Evolutionary conservation across 2,888 invertebrate genomes (phyloP).

Genomic region (Leptura quadrifasciata): DNA sequence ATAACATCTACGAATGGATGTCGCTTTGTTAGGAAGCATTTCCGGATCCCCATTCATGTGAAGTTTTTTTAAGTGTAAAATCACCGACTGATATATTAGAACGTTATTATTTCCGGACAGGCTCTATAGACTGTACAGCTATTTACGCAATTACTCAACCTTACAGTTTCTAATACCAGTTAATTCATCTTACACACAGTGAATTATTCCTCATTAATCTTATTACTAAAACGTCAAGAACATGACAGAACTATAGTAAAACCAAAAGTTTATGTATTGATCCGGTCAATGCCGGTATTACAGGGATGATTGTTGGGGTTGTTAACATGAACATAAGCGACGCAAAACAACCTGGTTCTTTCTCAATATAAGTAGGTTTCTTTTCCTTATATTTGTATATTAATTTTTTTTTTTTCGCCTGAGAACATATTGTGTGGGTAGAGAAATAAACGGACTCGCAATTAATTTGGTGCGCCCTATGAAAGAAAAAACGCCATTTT

Average conservation of each 20-base stretch:
- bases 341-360: not conserved
- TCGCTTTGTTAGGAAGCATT: too few relatives aligned
- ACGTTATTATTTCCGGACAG: too few relatives aligned
- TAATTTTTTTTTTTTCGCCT: too few relatives aligned
- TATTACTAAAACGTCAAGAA: slow-evolving; percentile 16
- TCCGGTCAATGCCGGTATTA: not conserved
- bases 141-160: not conserved
- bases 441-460: too few relatives aligned
- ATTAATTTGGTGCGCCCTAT: too few relatives aligned
- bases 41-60: too few relatives aligned
- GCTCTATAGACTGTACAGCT: not conserved
- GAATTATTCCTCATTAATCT: slow-evolving; percentile 4
- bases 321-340: not conserved
- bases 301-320: not conserved
- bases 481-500: too few relatives aligned
- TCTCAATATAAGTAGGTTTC: not conserved
- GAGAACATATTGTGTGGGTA: too few relatives aligned
- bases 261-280: slow-evolving; percentile 24
- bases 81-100: too few relatives aligned
- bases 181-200: slow-evolving; percentile 1
- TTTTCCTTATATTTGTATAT: too few relatives aligned
- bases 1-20: too few relatives aligned
- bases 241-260: slow-evolving; percentile 24
- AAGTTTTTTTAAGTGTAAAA: too few relatives aligned
- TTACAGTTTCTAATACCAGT: not conserved